Base-by-base conservation (phyloP, 2,888 invertebrate genomes). In the Augiades crinisus region DNA sequence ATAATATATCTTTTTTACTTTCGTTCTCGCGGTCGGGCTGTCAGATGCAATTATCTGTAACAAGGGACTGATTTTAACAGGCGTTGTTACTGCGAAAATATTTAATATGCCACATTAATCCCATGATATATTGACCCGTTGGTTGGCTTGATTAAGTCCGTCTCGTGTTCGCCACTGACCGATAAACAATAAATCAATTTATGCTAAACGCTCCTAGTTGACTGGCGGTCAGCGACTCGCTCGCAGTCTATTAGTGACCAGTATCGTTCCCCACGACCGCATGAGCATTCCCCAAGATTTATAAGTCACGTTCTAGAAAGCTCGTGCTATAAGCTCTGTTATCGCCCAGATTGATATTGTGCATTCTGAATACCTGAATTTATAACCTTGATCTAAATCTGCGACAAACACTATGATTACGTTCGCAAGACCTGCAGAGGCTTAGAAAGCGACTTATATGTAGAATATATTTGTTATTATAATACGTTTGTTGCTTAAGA, bases 241-340 rank as follows among this genome's bases (percentile, higher is more conserved):
- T 61, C 60, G 61, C 68, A 67, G 59, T 64, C 72, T 65, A 69
- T 74, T 73, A 69, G 68, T 60, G 59, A 71, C 70, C 66, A 67
- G 64, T 69, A 72, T 70, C 61, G 54, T 62, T 59, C 60, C 58
- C 54, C 55, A 59, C 56, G 54, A 54, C 46, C 45, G 55, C 49
- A 44, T 61, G 63, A 68, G 62, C 61, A 64, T 68, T 68, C 63
- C 47, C 50, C 41, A 63, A 67, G 74, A 80, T 81, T 78, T 75
- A 77, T 74, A 73, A 76, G 71, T 76, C 77, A 78, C 75, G 77
- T 68, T 73, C 63, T 70, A 70, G 70, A 72, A 72, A 75, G 75
- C 64, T 75, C 69, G 71, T 72, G 74, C 64, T 57, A 54, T 61
- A 60, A 63, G 61, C 65, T 70, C 65, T 67, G 60, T 61, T 67